Percentiles rank a stretch among this genome's conserved stretches.
Evolutionary conservation across 2,888 invertebrate genomes (phyloP).

Genomic region (Scelioninae gen. 1): DNA sequence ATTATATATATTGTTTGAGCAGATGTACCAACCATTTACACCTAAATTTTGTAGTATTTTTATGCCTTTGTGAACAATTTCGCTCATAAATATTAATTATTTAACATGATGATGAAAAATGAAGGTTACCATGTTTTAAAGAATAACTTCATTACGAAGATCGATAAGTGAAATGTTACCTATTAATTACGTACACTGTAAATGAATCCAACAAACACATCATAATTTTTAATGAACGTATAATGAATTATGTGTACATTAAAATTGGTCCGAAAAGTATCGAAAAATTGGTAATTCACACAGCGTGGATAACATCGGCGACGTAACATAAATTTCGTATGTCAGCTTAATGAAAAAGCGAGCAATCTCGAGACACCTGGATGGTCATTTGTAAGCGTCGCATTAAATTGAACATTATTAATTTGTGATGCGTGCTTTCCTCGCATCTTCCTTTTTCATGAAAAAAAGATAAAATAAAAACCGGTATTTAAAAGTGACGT

Average conservation of each 20-base stretch:
- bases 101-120: too few relatives aligned
- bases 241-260: conserved; percentile 41
- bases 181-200: conserved; percentile 30
- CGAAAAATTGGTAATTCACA: conserved; percentile 63
- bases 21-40: too few relatives aligned
- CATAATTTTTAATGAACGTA: conserved; percentile 28
- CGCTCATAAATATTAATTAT: too few relatives aligned
- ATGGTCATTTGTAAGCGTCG: conserved; percentile 68
- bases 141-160: background rate
- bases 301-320: conserved; percentile 61
- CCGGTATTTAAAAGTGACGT: conserved; percentile 58
- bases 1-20: too few relatives aligned
- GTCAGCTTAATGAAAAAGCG: conserved; percentile 69
- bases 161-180: conserved; percentile 15
- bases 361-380: conserved; percentile 67
- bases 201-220: conserved; percentile 16
- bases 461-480: conserved; percentile 22
- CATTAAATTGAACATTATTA: conserved; percentile 68
- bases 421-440: conserved; percentile 63
- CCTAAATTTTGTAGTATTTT: too few relatives aligned
- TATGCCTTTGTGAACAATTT: too few relatives aligned
- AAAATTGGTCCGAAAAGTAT: conserved; percentile 49
- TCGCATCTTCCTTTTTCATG: conserved; percentile 47
- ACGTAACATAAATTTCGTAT: conserved; percentile 64
- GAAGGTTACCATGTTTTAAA: background rate